phyloP scores from a whole-genome alignment of 2,113 vertebrate species.

The Ciconia boyciana region DNA sequence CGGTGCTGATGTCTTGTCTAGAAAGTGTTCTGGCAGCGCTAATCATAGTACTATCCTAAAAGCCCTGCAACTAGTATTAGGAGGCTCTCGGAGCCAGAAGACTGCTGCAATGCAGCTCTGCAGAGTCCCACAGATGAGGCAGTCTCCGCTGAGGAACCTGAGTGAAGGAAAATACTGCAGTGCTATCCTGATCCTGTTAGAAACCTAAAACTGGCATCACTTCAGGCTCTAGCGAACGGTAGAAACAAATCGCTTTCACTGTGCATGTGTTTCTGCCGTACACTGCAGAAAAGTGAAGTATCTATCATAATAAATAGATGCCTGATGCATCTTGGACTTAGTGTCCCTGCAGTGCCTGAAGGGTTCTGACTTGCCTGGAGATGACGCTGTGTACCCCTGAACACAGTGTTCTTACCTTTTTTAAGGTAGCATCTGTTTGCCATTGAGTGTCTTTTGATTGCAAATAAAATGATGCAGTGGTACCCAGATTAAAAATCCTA shows the following conservation, averaged over 20 bases:
- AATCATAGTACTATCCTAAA: background rate
- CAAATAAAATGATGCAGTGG: background rate
- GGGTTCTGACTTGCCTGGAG: background rate
- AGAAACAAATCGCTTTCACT: background rate
- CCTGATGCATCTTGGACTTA: background rate
- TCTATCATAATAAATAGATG: background rate
- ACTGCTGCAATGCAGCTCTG: slow-evolving; percentile 61
- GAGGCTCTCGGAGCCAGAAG: background rate
- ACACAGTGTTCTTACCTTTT: rapidly evolving
- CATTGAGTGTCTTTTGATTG: rapidly evolving
- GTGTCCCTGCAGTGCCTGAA: background rate
- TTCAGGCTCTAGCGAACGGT: background rate
- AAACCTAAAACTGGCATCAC: background rate
- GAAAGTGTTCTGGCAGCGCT: background rate
- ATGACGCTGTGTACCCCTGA: background rate
- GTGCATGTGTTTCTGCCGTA: background rate
- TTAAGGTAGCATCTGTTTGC: background rate
- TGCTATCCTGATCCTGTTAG: slow-evolving; percentile 7
- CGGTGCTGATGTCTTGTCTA: background rate
- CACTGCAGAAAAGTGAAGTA: background rate
- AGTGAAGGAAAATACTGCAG: slow-evolving; percentile 30
- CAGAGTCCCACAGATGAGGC: slow-evolving; percentile 38
- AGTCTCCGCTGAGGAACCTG: slow-evolving; percentile 10
- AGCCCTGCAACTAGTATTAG: background rate
- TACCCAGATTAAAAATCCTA: background rate